These are phyloP conservation scores for Cettia cetti DNA, from an alignment of 2,113 vertebrate species.

Conservation along the genomic window DNA sequence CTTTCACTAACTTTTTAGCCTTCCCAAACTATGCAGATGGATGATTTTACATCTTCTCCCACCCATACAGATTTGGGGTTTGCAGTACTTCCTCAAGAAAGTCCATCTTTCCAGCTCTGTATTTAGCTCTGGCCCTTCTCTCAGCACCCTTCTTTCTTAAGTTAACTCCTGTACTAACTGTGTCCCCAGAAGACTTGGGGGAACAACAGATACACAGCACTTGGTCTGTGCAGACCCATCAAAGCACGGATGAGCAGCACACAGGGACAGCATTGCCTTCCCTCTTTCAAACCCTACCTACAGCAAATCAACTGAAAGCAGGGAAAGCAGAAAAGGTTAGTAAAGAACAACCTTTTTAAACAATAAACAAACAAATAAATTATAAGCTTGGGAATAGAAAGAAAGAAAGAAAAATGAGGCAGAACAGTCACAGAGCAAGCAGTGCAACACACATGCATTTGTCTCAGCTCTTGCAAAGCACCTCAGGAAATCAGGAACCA, in stretches of 20 bases:
- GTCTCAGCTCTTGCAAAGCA: conserved; percentile 45
- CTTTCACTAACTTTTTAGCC: not conserved
- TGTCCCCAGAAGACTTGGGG: not conserved
- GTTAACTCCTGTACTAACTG: not conserved
- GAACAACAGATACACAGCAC: not conserved
- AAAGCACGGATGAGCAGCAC: not conserved
- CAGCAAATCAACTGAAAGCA: conserved; percentile 17
- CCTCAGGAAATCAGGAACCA: not conserved
- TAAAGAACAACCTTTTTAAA: conserved; percentile 31
- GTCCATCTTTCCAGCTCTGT: not conserved
- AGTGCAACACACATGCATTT: conserved; percentile 35
- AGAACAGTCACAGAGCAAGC: conserved; percentile 36
- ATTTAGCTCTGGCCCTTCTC: not conserved
- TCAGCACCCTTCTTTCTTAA: not conserved
- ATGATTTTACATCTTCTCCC: not conserved
- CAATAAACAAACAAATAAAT: conserved; percentile 8
- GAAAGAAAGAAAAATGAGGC: not conserved
- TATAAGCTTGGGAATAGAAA: not conserved
- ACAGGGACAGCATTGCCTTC: not conserved
- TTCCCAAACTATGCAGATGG: not conserved
- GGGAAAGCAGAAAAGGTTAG: conserved; percentile 27
- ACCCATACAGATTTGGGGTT: not conserved
- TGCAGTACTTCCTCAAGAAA: not conserved
- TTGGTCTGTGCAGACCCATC: not conserved
- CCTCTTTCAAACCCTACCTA: conserved; percentile 11